Percentiles rank a stretch among this genome's conserved stretches.
phyloP scores from a whole-genome alignment of 35 echinoderm and acorn worm species.

The Holothuria glaberrima region DNA sequence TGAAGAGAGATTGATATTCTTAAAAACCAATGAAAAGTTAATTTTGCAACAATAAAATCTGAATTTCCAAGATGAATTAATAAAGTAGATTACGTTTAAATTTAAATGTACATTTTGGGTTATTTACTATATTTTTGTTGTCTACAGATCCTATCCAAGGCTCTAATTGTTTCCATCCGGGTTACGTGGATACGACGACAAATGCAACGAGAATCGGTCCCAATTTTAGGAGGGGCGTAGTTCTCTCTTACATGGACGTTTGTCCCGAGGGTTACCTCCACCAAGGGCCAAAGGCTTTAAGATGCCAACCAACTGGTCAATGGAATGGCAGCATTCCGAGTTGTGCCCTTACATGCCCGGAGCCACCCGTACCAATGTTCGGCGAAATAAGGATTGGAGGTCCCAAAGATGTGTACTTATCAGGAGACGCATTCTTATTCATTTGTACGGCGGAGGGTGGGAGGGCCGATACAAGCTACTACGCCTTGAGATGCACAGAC shows the following conservation, averaged over 20 bases:
- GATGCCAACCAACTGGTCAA: background rate
- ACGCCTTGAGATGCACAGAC: constrained; percentile 11
- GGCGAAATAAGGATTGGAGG: constrained; percentile 21
- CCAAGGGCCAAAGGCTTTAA: background rate
- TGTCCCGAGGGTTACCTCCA: constrained; percentile 45
- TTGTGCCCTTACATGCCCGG: background rate
- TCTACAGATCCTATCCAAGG: background rate
- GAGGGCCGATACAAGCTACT: background rate
- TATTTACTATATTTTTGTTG: background rate
- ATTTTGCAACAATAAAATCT: too few relatives aligned
- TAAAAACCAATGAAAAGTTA: too few relatives aligned
- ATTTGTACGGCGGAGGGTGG: constrained; percentile 3
- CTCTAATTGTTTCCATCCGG: constrained; percentile 48
- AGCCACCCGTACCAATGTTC: constrained; percentile 22
- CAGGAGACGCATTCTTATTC: background rate
- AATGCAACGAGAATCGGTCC: background rate
- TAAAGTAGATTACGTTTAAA: too few relatives aligned
- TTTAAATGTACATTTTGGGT: background rate
- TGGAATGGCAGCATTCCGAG: constrained; percentile 25
- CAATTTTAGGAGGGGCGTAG: background rate
- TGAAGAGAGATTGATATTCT: too few relatives aligned
- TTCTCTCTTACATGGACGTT: background rate
- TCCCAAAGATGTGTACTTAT: background rate
- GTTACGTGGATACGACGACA: constrained; percentile 8
- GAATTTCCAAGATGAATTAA: too few relatives aligned